Conservation (phyloP, 2,113 vertebrate species). For the Zapus hudsonius region DNA sequence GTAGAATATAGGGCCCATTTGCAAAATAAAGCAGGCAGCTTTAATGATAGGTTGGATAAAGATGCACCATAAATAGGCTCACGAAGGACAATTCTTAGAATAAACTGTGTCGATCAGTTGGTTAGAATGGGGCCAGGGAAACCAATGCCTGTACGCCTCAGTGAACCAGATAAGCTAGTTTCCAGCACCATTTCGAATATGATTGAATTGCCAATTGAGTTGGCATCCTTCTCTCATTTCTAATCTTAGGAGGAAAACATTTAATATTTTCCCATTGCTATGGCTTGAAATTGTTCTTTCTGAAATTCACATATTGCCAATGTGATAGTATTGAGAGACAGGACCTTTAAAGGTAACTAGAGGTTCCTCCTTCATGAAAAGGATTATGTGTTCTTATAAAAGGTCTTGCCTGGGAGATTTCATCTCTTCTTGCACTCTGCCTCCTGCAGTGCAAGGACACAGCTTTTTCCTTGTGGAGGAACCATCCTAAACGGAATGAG, state of each 20-base stretch:
- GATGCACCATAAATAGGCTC: background rate
- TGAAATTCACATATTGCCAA: background rate
- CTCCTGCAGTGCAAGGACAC: background rate
- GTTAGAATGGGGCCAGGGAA: background rate
- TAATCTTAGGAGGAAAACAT: background rate
- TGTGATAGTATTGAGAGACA: background rate
- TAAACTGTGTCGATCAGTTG: background rate
- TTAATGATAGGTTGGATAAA: background rate
- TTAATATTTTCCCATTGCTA: background rate
- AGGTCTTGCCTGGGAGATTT: background rate
- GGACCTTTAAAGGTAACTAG: background rate
- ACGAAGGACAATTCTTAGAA: background rate
- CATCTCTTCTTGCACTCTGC: background rate
- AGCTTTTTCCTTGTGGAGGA: background rate
- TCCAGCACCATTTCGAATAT: background rate
- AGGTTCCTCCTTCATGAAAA: background rate
- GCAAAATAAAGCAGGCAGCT: too few species aligned
- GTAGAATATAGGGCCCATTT: background rate
- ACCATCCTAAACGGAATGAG: background rate
- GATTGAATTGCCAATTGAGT: too few species aligned
- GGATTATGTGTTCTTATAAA: background rate
- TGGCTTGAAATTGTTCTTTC: background rate
- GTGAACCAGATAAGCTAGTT: background rate
- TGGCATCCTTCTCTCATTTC: background rate
- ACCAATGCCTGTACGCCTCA: background rate